Evolutionary conservation across 2,113 vertebrate species (phyloP), one percentile per base, ranked within the genome.

Genomic region (Hystrix brachyura): DNA sequence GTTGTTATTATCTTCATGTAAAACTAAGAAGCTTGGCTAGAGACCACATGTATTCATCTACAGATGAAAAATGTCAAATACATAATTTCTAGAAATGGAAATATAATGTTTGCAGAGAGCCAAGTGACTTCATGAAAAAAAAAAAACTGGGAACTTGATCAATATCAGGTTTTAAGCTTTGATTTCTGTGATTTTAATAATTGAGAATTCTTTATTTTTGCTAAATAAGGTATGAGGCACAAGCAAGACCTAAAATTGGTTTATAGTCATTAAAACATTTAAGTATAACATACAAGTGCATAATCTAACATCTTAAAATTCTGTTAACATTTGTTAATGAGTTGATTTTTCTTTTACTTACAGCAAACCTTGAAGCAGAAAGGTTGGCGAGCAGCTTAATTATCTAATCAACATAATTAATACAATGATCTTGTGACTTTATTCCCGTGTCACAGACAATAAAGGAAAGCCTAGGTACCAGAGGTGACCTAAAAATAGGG

Each of bases 61-160:
- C 0, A 94, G 51, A 89, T 76, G 67, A 81, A 92, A 96, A 95
- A 79, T 53, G 67, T 62, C 86, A 79, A 27, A 84, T 13, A 32
- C 4, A 51, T 38, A 91, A 59, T 92, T 95, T 94, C n/a, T 89
- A 80, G n/a, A 93, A 93, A 69, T 90, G 8, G 25, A 96, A 94
- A 19, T 34, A 95, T 43, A 91, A 65, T 71, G n/a, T 86, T 65
- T 80, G 29, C 19, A 71, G 78, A 95, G 18, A 96, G 43, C 27
- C n/a, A 79, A 96, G 29, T 72, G 83, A 95, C 9, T 67, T 43
- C 48, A 64, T 86, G 27, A 91, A 69, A 74, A 48, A 81, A 95
- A n/a, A 38, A n/a, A 19, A 19, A 4, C 76, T 84, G 43, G 69
- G 60, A 94, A 88, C 72, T 17, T 87, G 25, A 87, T 72, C 81